phyloP scores from a whole-genome alignment of 1,140 invertebrate genomes.

The Grapholita molesta region DNA sequence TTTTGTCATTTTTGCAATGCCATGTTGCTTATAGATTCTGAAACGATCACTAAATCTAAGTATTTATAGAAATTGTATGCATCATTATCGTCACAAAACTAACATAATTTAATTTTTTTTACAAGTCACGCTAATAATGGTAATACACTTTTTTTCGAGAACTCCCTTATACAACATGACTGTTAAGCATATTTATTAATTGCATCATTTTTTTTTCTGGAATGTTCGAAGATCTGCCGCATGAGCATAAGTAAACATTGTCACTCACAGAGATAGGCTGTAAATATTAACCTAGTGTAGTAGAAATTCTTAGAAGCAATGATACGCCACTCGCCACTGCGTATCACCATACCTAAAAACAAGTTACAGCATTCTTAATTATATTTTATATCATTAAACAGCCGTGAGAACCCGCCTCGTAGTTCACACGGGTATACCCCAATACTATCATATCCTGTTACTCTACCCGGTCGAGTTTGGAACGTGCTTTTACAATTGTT shows the following conservation, averaged over 20 bases:
- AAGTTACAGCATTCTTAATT: constrained; percentile 2
- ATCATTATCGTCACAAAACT: too few relatives aligned
- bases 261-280: not conserved
- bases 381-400: not conserved
- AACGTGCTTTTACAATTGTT: not conserved
- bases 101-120: too few relatives aligned
- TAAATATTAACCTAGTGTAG: constrained; percentile 7
- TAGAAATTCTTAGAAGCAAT: not conserved
- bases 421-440: constrained; percentile 5
- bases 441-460: not conserved
- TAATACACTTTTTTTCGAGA: too few relatives aligned
- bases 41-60: too few relatives aligned
- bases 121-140: too few relatives aligned
- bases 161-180: too few relatives aligned
- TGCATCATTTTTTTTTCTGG: too few relatives aligned
- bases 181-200: too few relatives aligned
- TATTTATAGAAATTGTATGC: too few relatives aligned
- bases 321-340: not conserved
- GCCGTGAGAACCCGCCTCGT: not conserved
- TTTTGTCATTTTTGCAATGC: too few relatives aligned
- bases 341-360: not conserved
- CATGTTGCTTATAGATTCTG: too few relatives aligned
- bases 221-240: not conserved
- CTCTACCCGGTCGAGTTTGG: not conserved
- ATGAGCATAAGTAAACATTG: not conserved